Conservation (phyloP, 2,797 vertebrate species). For the Loris lydekkerianus region DNA sequence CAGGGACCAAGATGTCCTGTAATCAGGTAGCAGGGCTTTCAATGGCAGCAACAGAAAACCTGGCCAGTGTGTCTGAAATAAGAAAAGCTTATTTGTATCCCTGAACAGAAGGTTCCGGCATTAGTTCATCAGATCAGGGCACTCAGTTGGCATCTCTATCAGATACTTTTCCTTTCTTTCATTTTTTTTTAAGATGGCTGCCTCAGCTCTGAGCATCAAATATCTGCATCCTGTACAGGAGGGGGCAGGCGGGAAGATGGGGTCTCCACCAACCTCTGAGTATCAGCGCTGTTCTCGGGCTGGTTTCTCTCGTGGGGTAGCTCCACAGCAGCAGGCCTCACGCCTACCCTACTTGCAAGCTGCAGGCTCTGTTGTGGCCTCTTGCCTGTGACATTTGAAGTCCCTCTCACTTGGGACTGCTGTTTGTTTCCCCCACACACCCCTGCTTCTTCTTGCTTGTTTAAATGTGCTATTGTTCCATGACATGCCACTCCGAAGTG, state of each 20-base stretch:
- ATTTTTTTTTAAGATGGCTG: not conserved
- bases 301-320: not conserved
- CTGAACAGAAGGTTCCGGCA: not conserved
- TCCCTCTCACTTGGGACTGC: not conserved
- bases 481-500: not conserved
- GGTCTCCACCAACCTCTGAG: not conserved
- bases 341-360: not conserved
- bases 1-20: accelerated
- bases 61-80: not conserved
- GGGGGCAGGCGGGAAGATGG: not conserved
- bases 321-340: not conserved
- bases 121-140: not conserved
- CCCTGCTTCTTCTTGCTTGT: not conserved
- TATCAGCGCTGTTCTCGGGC: not conserved
- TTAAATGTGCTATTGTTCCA: not conserved
- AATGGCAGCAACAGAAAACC: not conserved
- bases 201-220: not conserved
- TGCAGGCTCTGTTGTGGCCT: not conserved
- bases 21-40: not conserved
- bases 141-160: not conserved
- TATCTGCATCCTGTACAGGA: not conserved
- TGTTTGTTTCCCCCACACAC: not conserved
- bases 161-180: not conserved
- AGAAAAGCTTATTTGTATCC: not conserved
- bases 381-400: not conserved